Evolutionary conservation across 2,113 vertebrate species (phyloP).

Genomic region (Suncus etruscus): DNA sequence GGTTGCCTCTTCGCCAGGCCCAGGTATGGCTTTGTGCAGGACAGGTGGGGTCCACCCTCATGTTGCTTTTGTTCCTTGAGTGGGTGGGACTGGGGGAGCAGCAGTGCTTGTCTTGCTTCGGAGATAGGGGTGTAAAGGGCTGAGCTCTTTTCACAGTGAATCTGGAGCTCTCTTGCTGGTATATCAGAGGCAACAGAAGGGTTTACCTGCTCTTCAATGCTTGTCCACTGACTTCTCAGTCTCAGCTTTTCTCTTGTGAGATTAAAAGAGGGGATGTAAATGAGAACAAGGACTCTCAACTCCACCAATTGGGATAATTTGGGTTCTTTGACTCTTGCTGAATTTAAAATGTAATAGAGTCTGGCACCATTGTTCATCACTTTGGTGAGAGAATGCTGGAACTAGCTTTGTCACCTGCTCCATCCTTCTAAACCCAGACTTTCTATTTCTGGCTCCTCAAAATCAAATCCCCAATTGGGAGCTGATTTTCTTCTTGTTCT

Average conservation of each 20-base stretch:
- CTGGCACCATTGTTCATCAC: no score
- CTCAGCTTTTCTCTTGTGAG: not conserved
- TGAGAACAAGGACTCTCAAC: not conserved
- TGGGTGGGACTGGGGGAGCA: not conserved
- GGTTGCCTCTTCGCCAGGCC: not conserved
- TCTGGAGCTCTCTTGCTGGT: not conserved
- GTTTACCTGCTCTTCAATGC: not conserved
- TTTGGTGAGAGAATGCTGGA: not conserved
- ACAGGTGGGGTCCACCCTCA: constrained; percentile 33
- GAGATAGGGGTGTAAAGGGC: not conserved
- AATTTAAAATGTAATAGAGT: not conserved
- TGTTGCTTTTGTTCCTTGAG: not conserved
- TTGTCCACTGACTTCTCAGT: not conserved
- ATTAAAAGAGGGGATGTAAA: not conserved
- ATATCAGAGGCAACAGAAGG: no score
- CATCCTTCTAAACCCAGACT: not conserved
- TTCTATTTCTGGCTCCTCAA: not conserved
- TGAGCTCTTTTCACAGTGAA: not conserved
- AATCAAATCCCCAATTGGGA: no score
- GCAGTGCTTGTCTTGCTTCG: not conserved
- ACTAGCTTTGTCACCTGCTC: fast-evolving
- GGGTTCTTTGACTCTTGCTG: not conserved
- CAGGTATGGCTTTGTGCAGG: not conserved
- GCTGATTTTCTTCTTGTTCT: no score
- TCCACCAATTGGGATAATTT: fast-evolving